phyloP scores from a whole-genome alignment of 2,113 vertebrate genomes.

The Drymodes brunneopygia region DNA sequence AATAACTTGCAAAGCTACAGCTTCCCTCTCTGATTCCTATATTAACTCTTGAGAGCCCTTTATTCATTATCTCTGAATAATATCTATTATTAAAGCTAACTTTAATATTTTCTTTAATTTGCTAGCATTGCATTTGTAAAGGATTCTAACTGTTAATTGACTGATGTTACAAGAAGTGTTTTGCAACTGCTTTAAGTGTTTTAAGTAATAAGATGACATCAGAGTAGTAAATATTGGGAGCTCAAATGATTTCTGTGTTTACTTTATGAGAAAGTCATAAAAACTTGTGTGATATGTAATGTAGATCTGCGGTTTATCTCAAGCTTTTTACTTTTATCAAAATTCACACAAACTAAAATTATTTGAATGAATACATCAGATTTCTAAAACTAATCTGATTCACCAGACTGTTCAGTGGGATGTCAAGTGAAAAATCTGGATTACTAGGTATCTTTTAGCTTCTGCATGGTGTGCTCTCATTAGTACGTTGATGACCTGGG shows the following conservation, averaged over 20 bases:
- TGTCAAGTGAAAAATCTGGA: not conserved
- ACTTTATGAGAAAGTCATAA: not conserved
- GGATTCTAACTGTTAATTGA: not conserved
- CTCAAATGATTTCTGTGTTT: not conserved
- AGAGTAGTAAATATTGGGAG: not conserved
- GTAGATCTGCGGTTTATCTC: not conserved
- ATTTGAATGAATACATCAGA: not conserved
- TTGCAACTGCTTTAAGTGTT: not conserved
- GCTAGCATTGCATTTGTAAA: not conserved
- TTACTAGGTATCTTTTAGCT: not conserved
- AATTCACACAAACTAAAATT: not conserved
- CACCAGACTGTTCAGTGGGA: not conserved
- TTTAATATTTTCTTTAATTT: not conserved
- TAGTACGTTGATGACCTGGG: not conserved
- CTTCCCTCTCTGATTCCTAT: not conserved
- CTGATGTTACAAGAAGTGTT: not conserved
- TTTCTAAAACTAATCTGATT: not conserved
- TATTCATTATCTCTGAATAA: not conserved
- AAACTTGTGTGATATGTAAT: not conserved
- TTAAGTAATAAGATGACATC: not conserved
- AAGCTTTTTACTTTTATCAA: not conserved
- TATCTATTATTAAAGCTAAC: too few species aligned
- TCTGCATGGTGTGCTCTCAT: not conserved
- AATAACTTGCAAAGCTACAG: not conserved
- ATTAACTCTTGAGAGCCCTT: constrained; percentile 13